These are phyloP conservation scores for Falco columbarius DNA, from an alignment of 2,797 vertebrate species.

Conservation along the genomic window DNA sequence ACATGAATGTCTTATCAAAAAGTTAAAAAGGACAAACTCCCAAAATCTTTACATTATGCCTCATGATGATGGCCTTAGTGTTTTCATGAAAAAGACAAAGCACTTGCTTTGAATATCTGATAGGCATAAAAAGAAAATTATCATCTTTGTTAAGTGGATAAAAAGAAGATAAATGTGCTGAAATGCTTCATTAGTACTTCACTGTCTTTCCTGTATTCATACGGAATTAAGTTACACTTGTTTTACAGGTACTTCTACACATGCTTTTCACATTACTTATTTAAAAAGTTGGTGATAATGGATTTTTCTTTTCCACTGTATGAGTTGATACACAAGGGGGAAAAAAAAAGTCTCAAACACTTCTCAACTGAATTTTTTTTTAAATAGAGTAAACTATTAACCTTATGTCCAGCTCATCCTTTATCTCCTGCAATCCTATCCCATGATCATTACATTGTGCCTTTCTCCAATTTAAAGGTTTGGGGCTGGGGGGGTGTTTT, in stretches of 20 bases:
- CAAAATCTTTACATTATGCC: not conserved
- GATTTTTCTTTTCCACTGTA: not conserved
- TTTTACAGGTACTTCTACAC: not conserved
- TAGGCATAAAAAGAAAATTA: not conserved
- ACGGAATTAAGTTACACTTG: not conserved
- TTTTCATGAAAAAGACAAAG: not conserved
- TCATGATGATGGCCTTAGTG: not conserved
- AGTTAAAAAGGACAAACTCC: not conserved
- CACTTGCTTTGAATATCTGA: not conserved
- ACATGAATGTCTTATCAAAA: not conserved
- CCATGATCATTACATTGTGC: not conserved
- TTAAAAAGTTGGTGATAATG: not conserved
- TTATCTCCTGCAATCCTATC: not conserved
- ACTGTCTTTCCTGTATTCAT: not conserved
- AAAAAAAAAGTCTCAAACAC: not conserved
- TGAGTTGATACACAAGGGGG: not conserved
- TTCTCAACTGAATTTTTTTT: not conserved
- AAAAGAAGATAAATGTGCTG: not conserved
- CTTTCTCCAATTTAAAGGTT: not conserved
- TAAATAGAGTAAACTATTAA: not conserved
- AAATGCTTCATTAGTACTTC: not conserved
- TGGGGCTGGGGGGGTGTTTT: not conserved
- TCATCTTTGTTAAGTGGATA: not conserved
- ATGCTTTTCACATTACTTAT: not conserved
- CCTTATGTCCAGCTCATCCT: not conserved